These are phyloP conservation scores for Coryphaenoides rupestris DNA, from an alignment of 2,113 vertebrate genomes.

Conservation along the genomic window DNA sequence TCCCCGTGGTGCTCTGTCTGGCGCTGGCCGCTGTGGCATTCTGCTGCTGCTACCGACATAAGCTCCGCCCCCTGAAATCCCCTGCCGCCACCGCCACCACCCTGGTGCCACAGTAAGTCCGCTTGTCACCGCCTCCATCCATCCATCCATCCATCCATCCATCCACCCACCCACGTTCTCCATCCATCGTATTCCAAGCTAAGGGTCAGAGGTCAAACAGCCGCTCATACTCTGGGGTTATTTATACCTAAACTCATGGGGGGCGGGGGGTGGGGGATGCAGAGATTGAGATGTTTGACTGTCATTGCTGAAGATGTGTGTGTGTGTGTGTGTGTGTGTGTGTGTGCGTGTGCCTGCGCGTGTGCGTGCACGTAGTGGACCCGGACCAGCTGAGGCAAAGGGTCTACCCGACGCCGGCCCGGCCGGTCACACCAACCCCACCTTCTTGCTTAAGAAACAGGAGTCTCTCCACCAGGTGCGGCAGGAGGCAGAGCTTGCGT, in stretches of 20 bases:
- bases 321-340: no score
- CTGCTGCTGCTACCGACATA: slow-evolving; percentile 59
- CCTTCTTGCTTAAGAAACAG: slow-evolving; percentile 81
- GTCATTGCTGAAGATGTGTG: no score
- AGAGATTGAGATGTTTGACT: no score
- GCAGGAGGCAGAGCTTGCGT: no score
- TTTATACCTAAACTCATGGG: no score
- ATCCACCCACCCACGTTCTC: no score
- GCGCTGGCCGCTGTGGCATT: slow-evolving; percentile 50
- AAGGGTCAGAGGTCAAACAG: no score
- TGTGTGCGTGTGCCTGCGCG: slow-evolving; percentile 1
- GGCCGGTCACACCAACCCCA: slow-evolving; percentile 82
- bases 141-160: background rate
- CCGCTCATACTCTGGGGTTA: no score
- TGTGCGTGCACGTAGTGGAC: slow-evolving; percentile 41
- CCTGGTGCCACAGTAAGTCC: slow-evolving; percentile 15
- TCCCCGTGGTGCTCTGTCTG: slow-evolving; percentile 49
- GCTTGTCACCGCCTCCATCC: background rate
- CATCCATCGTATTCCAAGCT: no score
- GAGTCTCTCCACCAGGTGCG: slow-evolving; percentile 79
- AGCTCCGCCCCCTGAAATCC: slow-evolving; percentile 47
- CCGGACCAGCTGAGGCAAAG: slow-evolving; percentile 28
- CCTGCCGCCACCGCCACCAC: slow-evolving; percentile 28
- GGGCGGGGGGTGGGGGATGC: no score
- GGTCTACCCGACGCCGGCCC: slow-evolving; percentile 17